phyloP scores from a whole-genome alignment of 2,797 vertebrate species.

The Allobates femoralis region DNA sequence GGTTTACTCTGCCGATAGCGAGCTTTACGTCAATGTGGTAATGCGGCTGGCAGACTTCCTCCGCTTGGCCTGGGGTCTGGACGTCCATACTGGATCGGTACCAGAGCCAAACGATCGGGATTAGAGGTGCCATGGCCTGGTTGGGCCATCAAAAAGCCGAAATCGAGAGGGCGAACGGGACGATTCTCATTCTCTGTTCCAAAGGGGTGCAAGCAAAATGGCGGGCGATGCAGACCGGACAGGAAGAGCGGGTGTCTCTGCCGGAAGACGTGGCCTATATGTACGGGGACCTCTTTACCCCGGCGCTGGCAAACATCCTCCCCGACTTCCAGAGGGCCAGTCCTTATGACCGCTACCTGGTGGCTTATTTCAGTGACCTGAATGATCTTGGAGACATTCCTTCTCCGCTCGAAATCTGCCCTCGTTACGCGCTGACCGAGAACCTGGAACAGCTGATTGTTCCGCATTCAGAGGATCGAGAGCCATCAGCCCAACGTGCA shows the following conservation, averaged over 20 bases:
- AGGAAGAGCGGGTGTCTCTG: slow-evolving; percentile 73
- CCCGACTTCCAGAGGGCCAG: slow-evolving; percentile 87
- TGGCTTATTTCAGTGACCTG: slow-evolving; percentile 90
- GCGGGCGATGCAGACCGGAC: slow-evolving; percentile 85
- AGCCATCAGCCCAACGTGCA: slow-evolving; percentile 86
- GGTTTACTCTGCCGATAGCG: slow-evolving; percentile 93
- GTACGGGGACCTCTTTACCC: slow-evolving; percentile 87
- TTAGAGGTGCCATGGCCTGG: slow-evolving; percentile 86
- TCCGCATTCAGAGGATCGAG: slow-evolving; percentile 89
- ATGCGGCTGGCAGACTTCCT: slow-evolving; percentile 91
- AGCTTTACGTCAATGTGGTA: slow-evolving; percentile 86
- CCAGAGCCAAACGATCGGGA: slow-evolving; percentile 81
- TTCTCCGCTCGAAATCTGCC: slow-evolving; percentile 83
- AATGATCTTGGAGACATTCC: slow-evolving; percentile 82
- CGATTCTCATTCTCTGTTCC: slow-evolving; percentile 92
- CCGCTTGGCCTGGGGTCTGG: slow-evolving; percentile 84
- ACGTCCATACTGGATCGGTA: slow-evolving; percentile 89
- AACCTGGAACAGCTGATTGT: slow-evolving; percentile 92
- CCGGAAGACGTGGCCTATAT: slow-evolving; percentile 82
- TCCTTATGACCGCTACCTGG: slow-evolving; percentile 86
- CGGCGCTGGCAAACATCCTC: slow-evolving; percentile 88
- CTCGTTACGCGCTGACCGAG: slow-evolving; percentile 90
- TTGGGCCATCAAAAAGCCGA: slow-evolving; percentile 85
- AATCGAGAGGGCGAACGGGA: slow-evolving; percentile 80
- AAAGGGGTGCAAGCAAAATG: slow-evolving; percentile 91